phyloP scores from a whole-genome alignment of 2,113 vertebrate genomes.

The Halichoerus grypus region DNA sequence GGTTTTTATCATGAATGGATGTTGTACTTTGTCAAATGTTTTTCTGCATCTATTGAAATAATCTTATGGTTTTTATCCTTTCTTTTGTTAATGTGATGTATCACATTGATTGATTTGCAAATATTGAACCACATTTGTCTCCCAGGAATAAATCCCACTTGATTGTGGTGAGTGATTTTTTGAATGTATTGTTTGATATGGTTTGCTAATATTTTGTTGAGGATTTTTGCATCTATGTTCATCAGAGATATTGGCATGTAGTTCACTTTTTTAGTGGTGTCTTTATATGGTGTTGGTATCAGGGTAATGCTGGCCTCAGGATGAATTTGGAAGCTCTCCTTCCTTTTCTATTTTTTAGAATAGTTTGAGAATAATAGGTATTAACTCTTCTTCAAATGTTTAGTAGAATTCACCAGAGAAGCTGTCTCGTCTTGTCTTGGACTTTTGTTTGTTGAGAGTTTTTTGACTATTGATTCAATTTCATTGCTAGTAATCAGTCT shows the following conservation, averaged over 20 bases:
- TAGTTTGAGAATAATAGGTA: not conserved
- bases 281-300: not conserved
- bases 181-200: not conserved
- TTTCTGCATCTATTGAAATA: not conserved
- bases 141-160: not conserved
- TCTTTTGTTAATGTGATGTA: not conserved
- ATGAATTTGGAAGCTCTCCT: not conserved
- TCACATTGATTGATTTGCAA: not conserved
- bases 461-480: not conserved
- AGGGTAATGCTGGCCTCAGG: not conserved
- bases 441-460: not conserved
- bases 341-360: not conserved
- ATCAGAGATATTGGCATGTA: not conserved
- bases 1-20: not conserved
- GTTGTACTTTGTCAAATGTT: not conserved
- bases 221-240: not conserved
- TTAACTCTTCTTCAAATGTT: not conserved
- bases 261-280: not conserved
- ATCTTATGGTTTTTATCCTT: not conserved
- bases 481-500: not conserved
- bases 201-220: not conserved
- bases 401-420: not conserved
- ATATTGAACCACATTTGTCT: not conserved
- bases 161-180: not conserved
- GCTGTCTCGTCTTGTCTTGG: not conserved